phyloP scores from a whole-genome alignment of 2,797 vertebrate genomes.

The Tolypeutes matacus region DNA sequence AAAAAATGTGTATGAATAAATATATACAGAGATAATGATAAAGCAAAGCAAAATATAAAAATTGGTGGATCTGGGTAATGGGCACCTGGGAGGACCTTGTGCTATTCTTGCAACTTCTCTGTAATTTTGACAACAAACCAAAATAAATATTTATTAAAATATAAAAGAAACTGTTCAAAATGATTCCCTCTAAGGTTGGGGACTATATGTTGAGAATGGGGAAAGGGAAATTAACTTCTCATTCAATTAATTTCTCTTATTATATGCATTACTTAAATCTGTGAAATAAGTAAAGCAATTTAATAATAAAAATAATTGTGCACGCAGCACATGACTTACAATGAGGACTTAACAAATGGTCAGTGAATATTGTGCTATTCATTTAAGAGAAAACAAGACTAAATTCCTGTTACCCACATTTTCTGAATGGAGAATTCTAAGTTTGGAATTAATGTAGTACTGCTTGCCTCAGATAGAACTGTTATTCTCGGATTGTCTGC shows the following conservation, averaged over 20 bases:
- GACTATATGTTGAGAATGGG: not conserved
- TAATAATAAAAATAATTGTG: not conserved
- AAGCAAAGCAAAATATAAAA: not conserved
- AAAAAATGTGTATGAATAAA: not conserved
- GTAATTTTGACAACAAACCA: not conserved
- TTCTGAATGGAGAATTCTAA: not conserved
- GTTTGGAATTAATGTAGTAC: no score
- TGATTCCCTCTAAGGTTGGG: not conserved
- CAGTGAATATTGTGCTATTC: not conserved
- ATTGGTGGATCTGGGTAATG: not conserved
- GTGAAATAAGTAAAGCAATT: not conserved
- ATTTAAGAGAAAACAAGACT: not conserved
- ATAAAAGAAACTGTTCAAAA: not conserved
- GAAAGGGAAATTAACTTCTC: not conserved
- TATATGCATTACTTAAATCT: not conserved
- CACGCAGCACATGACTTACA: not conserved
- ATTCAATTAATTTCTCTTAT: not conserved
- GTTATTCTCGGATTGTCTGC: not conserved
- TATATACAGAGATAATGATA: not conserved
- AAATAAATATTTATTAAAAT: not conserved
- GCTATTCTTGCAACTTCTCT: not conserved
- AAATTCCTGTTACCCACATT: not conserved
- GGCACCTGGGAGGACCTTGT: not conserved
- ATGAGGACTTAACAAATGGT: not conserved
- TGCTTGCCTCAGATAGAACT: not conserved